Base-by-base conservation (phyloP, 2,113 vertebrate genomes). In the Hypocryptadius cinnamomeus region DNA sequence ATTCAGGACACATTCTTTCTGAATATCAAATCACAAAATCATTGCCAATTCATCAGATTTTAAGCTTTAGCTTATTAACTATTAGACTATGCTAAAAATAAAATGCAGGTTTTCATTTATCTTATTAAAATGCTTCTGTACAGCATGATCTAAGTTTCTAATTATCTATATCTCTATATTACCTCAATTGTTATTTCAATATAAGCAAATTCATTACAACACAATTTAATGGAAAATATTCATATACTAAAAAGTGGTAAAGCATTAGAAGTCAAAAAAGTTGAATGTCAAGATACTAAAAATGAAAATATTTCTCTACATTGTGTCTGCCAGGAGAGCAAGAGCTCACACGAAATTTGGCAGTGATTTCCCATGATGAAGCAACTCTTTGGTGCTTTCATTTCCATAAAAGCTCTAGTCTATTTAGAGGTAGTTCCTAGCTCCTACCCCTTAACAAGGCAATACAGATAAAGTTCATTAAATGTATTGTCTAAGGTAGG, bases 321-420 rank as follows among this genome's bases (percentile, higher is more conserved):
- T 30, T 70, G 31, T 50, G 50, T 47, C 31, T 88, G 88, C 83
- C 92, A 95, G 92, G 64, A 78, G 87, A 85, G 70, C 47, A 90
- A 85, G 76, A 94, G 74, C 79, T 93, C 83, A 72, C 85, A 78
- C 1, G 10, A 90, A 39, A 80, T 92, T 94, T 96, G 95, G 92
- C 94, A 89, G 61, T 33, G 45, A 74, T 96, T 96, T 95, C 90
- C 69, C 76, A 79, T 81, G 93, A 95, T 94, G 85, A 94, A 95
- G 91, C 92, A 95, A 57, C 47, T 91, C 90, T 65, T 69, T 3
- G 6, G n/a, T 71, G 33, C 56, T 87, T 94, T 96, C 81, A 96
- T 96, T 95, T 97, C 91, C 8, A 3, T 96, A 94, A 97, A 96
- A 97, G 93, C 92, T n/a, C 19, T 27, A 25, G n/a, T 54, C 71